Evolutionary conservation across 2,888 invertebrate genomes (phyloP).

Genomic region (Hypolimnas misippus): DNA sequence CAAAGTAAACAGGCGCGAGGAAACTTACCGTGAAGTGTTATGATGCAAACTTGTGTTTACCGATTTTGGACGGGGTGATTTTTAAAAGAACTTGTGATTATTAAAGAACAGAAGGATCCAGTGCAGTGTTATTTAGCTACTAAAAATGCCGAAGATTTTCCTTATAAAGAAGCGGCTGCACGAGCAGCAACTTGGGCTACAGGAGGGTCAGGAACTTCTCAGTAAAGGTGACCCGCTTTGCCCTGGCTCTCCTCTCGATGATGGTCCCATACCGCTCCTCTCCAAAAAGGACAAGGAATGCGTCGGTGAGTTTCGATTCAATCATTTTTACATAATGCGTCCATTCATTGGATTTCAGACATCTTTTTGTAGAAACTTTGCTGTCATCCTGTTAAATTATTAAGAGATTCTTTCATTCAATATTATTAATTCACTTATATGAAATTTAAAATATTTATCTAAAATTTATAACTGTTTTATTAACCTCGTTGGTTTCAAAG

Average conservation of each 20-base stretch:
- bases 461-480: not conserved
- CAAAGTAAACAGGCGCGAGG: conserved; percentile 76
- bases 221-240: conserved; percentile 86
- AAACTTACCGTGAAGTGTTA: conserved; percentile 79
- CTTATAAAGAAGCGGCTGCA: conserved; percentile 95
- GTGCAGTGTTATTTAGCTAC: conserved; percentile 72
- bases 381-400: conserved; percentile 45
- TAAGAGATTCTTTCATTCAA: conserved; percentile 34
- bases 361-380: conserved; percentile 41
- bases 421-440: not conserved
- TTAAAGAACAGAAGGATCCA: conserved; percentile 69
- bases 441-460: not conserved
- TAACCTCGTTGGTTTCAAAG: not conserved
- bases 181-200: conserved; percentile 93
- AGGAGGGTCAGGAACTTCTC: conserved; percentile 92
- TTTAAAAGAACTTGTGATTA: conserved; percentile 72
- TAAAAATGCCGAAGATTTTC: conserved; percentile 95
- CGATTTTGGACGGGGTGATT: conserved; percentile 57
- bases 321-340: conserved; percentile 42
- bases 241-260: conserved; percentile 82
- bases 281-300: conserved; percentile 80
- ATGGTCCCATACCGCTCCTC: conserved; percentile 86
- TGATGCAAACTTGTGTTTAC: conserved; percentile 72
- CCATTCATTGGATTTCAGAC: conserved; percentile 47
- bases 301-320: conserved; percentile 62